These are phyloP conservation scores for Labroides dimidiatus DNA, from an alignment of 2,797 vertebrate species.

Conservation along the genomic window DNA sequence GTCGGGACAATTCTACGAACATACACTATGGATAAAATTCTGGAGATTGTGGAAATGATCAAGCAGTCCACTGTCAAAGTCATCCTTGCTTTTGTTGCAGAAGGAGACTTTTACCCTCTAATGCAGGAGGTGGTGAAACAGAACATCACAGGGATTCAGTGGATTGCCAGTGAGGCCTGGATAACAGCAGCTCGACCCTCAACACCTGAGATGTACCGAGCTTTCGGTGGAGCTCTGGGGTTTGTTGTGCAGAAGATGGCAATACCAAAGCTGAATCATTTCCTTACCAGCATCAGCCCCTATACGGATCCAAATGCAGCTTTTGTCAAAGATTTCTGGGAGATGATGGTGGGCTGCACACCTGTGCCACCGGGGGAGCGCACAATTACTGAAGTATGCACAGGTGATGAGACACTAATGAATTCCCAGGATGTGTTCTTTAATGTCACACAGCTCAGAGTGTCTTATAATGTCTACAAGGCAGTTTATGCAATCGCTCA, in stretches of 20 bases:
- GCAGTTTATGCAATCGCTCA: conserved; percentile 82
- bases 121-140: conserved; percentile 82
- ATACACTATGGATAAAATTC: conserved; percentile 68
- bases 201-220: conserved; percentile 77
- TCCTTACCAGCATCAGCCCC: conserved; percentile 75
- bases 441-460: conserved; percentile 70
- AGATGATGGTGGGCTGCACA: conserved; percentile 77
- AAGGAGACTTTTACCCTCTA: conserved; percentile 80
- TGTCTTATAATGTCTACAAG: conserved; percentile 85
- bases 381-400: conserved; percentile 56
- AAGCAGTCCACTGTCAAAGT: conserved; percentile 80
- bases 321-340: conserved; percentile 83
- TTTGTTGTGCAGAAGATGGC: conserved; percentile 80
- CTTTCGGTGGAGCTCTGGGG: conserved; percentile 82
- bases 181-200: conserved; percentile 79
- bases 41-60: conserved; percentile 78
- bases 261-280: conserved; percentile 77
- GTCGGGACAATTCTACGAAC: conserved; percentile 78
- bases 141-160: conserved; percentile 85
- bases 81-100: conserved; percentile 82
- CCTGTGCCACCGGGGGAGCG: conserved; percentile 25
- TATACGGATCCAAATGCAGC: conserved; percentile 54
- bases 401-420: conserved; percentile 72
- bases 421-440: conserved; percentile 74
- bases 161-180: conserved; percentile 87